Percentiles rank a stretch among this genome's conserved stretches.
These are phyloP conservation scores for Ambastaia sidthimunki DNA, from an alignment of 2,797 vertebrate species.

Conservation along the genomic window DNA sequence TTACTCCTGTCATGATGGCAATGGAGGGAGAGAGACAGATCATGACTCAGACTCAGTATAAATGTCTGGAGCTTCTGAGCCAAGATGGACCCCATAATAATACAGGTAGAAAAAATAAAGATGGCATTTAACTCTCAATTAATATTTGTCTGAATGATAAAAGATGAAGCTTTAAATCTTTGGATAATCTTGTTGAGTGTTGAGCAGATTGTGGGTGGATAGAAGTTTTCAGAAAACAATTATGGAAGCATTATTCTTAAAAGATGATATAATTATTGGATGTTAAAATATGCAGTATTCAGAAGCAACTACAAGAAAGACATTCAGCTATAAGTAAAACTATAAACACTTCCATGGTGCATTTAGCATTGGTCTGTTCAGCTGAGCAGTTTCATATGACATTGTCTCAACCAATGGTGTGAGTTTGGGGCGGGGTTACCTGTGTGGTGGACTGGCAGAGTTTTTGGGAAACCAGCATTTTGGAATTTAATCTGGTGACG, in stretches of 20 bases:
- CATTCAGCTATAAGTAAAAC: not conserved
- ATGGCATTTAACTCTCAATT: not conserved
- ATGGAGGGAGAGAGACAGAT: conserved; percentile 61
- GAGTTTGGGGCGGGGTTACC: not conserved
- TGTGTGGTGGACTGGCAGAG: not conserved
- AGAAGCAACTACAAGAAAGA: not conserved
- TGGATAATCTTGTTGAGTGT: not conserved
- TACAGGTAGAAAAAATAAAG: conserved; percentile 68
- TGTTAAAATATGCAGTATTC: not conserved
- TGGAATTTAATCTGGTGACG: not conserved
- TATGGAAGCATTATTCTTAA: not conserved
- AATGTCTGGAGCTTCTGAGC: conserved; percentile 71
- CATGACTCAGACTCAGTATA: conserved; percentile 69
- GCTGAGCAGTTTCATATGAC: no score
- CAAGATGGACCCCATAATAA: conserved; percentile 65
- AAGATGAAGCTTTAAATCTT: conserved; percentile 15
- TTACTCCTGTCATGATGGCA: conserved; percentile 63
- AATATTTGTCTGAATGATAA: conserved; percentile 4
- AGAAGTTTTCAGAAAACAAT: not conserved
- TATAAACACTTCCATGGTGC: not conserved
- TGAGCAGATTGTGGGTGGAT: not conserved
- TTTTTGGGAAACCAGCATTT: not conserved
- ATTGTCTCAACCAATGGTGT: not conserved
- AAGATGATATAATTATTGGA: not conserved
- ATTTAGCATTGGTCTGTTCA: not conserved